Evolutionary conservation across 2,113 vertebrate genomes (phyloP).

Genomic region (Alces alces): DNA sequence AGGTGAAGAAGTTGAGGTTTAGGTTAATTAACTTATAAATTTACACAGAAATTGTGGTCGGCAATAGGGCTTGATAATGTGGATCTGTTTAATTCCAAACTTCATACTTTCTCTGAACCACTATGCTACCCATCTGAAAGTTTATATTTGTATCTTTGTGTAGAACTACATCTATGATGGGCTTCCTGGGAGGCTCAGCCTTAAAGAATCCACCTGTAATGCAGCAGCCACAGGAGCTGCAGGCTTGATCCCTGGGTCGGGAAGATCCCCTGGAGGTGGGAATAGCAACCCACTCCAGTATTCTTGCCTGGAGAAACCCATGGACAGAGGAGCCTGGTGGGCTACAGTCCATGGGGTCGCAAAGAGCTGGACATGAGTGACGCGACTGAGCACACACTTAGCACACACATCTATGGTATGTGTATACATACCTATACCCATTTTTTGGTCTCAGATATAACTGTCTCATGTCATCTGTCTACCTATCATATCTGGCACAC

Average conservation of each 20-base stretch:
- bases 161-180: too few relatives aligned
- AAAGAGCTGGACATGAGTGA: background rate
- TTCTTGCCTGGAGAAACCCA: background rate
- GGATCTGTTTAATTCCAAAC: background rate
- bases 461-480: background rate
- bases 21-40: background rate
- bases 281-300: background rate
- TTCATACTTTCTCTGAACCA: background rate
- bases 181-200: background rate
- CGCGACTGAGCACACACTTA: fast-evolving
- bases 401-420: background rate
- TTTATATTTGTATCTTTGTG: background rate
- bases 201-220: background rate
- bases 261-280: background rate
- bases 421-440: background rate
- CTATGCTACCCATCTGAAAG: background rate
- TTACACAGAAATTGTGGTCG: background rate
- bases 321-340: background rate
- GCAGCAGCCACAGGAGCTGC: background rate
- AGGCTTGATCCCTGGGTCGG: background rate
- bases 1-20: slow-evolving; percentile 5
- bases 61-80: background rate
- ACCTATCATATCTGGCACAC: background rate
- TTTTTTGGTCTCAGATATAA: background rate
- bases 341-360: background rate